A percentile compares a stretch with the other conserved stretches of the same genome.
Conservation (phyloP, 37 sponge, comb jelly and placozoan genomes). For the Spongilla lacustris region DNA sequence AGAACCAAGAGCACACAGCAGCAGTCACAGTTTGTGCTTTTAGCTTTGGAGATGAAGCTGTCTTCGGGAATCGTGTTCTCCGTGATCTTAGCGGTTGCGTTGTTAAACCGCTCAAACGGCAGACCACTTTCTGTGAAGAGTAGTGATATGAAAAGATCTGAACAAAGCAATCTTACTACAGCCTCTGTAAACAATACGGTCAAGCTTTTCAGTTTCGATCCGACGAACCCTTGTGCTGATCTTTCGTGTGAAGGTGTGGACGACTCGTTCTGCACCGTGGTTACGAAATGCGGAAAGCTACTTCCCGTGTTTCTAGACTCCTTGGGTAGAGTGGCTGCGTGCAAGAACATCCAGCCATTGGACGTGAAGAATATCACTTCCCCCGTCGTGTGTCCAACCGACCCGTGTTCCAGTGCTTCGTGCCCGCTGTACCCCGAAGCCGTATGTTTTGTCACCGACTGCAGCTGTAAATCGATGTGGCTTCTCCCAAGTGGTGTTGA, state of each 20-base stretch:
- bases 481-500: slow-evolving; percentile 12
- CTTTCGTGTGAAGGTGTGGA: slow-evolving; percentile 28
- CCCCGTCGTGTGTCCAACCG: slow-evolving; percentile 17
- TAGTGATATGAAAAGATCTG: no score
- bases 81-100: no score
- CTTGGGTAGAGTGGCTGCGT: background rate
- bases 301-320: slow-evolving; percentile 38
- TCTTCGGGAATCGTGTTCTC: no score
- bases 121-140: no score
- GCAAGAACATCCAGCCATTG: slow-evolving; percentile 16
- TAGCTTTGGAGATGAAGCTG: no score
- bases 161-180: no score
- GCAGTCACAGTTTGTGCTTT: no score
- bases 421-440: slow-evolving; percentile 42
- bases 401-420: slow-evolving; percentile 42
- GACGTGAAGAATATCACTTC: slow-evolving; percentile 4
- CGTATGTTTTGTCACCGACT: slow-evolving; percentile 38
- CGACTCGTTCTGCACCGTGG: slow-evolving; percentile 46
- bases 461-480: slow-evolving; percentile 42
- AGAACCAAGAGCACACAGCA: no score
- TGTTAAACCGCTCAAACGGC: no score
- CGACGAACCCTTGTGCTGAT: slow-evolving; percentile 35
- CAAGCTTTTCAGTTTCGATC: background rate
- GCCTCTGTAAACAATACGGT: no score
- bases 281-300: slow-evolving; percentile 49